phyloP scores from a whole-genome alignment of 2,888 invertebrate genomes.

The Scaptomyza flava region DNA sequence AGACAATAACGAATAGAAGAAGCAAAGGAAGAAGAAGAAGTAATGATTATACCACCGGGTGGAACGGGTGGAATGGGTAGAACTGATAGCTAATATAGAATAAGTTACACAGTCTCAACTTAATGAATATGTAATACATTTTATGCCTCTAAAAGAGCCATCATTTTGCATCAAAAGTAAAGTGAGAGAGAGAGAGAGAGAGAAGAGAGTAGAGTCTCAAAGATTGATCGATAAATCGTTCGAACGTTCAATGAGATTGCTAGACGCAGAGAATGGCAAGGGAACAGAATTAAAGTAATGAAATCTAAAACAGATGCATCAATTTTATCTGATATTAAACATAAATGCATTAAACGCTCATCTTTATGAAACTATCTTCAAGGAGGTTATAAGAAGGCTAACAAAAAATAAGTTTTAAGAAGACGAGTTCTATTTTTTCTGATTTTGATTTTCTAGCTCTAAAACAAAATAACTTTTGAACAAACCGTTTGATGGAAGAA shows the following conservation, averaged over 20 bases:
- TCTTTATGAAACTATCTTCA: neutral
- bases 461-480: too few species aligned
- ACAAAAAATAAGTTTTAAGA: too few species aligned
- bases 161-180: constrained; percentile 23
- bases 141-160: constrained; percentile 50
- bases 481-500: too few species aligned
- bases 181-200: constrained; percentile 2
- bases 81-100: constrained; percentile 32
- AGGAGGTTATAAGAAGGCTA: neutral
- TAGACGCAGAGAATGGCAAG: neutral
- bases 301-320: neutral
- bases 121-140: constrained; percentile 59
- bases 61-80: neutral
- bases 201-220: neutral
- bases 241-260: neutral
- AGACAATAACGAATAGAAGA: neutral
- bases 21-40: neutral
- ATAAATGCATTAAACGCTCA: neutral
- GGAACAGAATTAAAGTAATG: neutral
- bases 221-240: constrained; percentile 13
- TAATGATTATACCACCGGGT: neutral
- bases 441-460: too few species aligned
- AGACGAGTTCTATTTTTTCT: too few species aligned
- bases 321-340: neutral
- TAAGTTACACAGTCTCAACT: constrained; percentile 33